Evolutionary conservation across 2,113 vertebrate species (phyloP), one percentile per base, ranked within the genome.

Genomic region (Girardinichthys multiradiatus): DNA sequence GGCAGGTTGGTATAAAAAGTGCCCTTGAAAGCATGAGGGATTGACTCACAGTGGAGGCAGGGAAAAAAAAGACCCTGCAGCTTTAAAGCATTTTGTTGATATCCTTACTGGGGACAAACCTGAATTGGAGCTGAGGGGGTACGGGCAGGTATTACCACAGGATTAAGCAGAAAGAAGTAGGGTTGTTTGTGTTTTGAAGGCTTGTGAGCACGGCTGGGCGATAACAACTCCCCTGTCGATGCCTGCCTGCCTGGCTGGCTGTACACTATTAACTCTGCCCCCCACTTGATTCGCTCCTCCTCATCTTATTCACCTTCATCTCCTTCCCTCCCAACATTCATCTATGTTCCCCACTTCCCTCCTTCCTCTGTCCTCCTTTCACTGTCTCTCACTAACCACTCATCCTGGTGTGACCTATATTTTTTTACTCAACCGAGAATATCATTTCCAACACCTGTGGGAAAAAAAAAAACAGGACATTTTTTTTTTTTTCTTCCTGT

Each of bases 401-500:
- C 65, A 68, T 39, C 35, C 81, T 77, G 33, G 33, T 69, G 67
- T 87, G 87, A 93, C 90, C 91, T 89, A 93, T 83, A 92, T 92
- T 86, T 83, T 39, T 80, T 82, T 60, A 77, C 74, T 88, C 82
- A 84, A 42, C 76, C 74, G 84, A 68, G 75, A 83, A 77, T 82
- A 89, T 89, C 86, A 86, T 90, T 90, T 81, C 82, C 79, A 89
- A 81, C 84, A 91, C 82, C 86, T 86, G 86, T 81, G 81, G 85
- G 82, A 54, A 84, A 57, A 57, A 35, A 58, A 76, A 63, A 70
- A 39, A 24, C 31, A 42, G 70, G 42, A 64, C 74, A 67, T 75
- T 85, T 72, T 77, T 82, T 80, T 86, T 88, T 10, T 76, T 77
- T 79, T 86, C 61, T 62, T 64, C 85, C 86, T 83, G 70, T 81